Base-by-base conservation (phyloP, 2,888 invertebrate genomes). In the Metalampra italica region DNA sequence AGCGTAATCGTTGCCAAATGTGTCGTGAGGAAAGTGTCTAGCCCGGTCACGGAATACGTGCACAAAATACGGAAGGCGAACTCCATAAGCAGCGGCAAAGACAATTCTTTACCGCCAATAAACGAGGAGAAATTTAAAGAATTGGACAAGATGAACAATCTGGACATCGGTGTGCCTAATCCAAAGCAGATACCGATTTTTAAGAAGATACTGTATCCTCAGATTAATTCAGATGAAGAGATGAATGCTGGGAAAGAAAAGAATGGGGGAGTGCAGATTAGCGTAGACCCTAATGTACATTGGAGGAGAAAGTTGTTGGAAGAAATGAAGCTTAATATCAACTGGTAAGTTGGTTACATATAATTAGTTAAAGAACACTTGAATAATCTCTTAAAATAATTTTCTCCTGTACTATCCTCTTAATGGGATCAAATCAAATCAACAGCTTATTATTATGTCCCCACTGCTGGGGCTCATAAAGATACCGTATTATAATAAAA, bases 61-160 rank as follows among this genome's bases (percentile, higher is more conserved):
- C 90, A 90, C 52, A 90, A 90, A 55, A 89, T 90, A 50, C 71
- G 85, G 12, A 82, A 82, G 49, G 87, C 88, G 0, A 80, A 82
- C 49, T 70, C 75, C 0, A 73, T 75, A 57, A 63, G 65, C n/a
- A 64, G 64, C 40, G 60, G 67, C 29, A 72, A 69, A 50, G 70
- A 72, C 32, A 65, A 79, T 4, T 67, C 77, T 0, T 55, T 89
- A 36, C 88, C 89, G 1, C 88, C 88, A 0, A 85, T 89, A 45
- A 81, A 87, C 46, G 73, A 77, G 58, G 73, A 71, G 52, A 88
- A 87, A 62, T 74, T 89, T 45, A 68, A 72, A 36, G 71, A 87
- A 52, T 51, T 84, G 46, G 71, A 73, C 38, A 59, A 70, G 50
- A 68, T 71, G 51, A 71, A 68, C 9, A 71, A 65, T 45, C 51